A percentile compares a stretch with the other conserved stretches of the same genome.
Conservation (phyloP, 1,140 invertebrate genomes). For the Chironomus striatipennis region DNA sequence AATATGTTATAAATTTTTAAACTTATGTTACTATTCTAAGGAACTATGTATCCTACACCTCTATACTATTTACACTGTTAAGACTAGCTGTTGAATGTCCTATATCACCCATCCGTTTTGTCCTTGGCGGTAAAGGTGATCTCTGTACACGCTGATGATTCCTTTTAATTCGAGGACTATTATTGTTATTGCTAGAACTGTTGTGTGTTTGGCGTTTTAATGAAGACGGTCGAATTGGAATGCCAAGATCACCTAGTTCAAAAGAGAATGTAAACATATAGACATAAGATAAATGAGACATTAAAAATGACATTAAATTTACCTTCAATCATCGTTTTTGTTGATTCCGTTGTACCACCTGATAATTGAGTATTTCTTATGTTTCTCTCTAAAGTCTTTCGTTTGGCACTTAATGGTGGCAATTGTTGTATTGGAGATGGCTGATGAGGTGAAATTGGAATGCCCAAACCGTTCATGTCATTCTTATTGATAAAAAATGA, state of each 20-base stretch:
- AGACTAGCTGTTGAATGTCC: slow-evolving; percentile 3
- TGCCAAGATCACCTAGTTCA: background rate
- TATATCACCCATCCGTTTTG: background rate
- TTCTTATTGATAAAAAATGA: slow-evolving; percentile 5
- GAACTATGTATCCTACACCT: background rate
- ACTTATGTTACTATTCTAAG: background rate
- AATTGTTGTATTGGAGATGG: background rate
- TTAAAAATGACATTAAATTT: background rate
- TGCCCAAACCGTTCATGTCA: background rate
- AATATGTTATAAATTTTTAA: too few relatives aligned
- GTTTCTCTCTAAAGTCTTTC: slow-evolving; percentile 34
- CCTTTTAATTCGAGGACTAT: background rate
- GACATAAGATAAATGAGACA: background rate
- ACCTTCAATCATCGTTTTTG: slow-evolving; percentile 18
- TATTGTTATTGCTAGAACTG: background rate
- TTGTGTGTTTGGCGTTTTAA: background rate
- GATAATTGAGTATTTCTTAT: slow-evolving; percentile 28
- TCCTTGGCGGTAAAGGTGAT: slow-evolving; percentile 1
- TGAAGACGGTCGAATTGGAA: background rate
- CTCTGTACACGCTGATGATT: background rate
- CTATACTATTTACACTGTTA: slow-evolving; percentile 15
- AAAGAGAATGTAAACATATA: background rate
- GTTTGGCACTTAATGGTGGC: slow-evolving; percentile 32
- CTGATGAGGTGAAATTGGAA: background rate
- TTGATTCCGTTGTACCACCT: slow-evolving; percentile 4